Percentiles rank a stretch among this genome's conserved stretches.
Evolutionary conservation across 2,888 invertebrate species (phyloP).

Genomic region (Sipunculus nudus): DNA sequence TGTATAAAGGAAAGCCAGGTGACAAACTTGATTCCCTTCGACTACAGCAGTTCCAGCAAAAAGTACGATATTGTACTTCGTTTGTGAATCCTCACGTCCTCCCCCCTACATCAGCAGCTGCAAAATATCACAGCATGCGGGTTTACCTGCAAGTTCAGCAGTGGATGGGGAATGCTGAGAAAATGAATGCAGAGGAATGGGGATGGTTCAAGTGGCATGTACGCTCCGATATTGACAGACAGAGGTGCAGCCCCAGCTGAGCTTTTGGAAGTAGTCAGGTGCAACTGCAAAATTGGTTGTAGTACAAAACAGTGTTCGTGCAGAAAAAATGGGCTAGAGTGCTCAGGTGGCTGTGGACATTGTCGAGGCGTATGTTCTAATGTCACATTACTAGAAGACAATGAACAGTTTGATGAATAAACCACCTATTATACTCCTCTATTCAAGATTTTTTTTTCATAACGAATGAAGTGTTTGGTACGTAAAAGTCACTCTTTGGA

Average conservation of each 20-base stretch:
- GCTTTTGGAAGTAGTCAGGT: slow-evolving; percentile 34
- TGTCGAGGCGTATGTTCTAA: slow-evolving; percentile 17
- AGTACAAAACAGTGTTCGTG: slow-evolving; percentile 31
- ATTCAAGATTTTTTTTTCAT: too few relatives aligned
- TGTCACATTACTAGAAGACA: too few relatives aligned
- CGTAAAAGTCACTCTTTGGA: too few relatives aligned
- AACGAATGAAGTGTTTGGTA: too few relatives aligned
- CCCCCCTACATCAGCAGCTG: slow-evolving; percentile 42
- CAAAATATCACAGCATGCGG: slow-evolving; percentile 34
- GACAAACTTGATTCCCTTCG: background rate
- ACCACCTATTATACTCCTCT: too few relatives aligned
- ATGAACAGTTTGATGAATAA: too few relatives aligned
- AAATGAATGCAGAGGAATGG: slow-evolving; percentile 30
- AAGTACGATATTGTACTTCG: slow-evolving; percentile 21
- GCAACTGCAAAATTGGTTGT: slow-evolving; percentile 38
- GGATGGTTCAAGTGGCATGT: slow-evolving; percentile 32
- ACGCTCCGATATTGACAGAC: slow-evolving; percentile 15
- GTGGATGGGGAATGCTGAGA: slow-evolving; percentile 26
- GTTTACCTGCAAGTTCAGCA: slow-evolving; percentile 39
- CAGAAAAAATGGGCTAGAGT: slow-evolving; percentile 21
- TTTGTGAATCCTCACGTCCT: slow-evolving; percentile 33
- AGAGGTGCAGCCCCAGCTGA: slow-evolving; percentile 37
- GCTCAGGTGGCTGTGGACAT: slow-evolving; percentile 20
- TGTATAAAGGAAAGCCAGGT: background rate
- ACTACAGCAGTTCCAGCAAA: slow-evolving; percentile 18